Conservation (phyloP, 2,888 invertebrate species). For the Chalcis sispes region DNA sequence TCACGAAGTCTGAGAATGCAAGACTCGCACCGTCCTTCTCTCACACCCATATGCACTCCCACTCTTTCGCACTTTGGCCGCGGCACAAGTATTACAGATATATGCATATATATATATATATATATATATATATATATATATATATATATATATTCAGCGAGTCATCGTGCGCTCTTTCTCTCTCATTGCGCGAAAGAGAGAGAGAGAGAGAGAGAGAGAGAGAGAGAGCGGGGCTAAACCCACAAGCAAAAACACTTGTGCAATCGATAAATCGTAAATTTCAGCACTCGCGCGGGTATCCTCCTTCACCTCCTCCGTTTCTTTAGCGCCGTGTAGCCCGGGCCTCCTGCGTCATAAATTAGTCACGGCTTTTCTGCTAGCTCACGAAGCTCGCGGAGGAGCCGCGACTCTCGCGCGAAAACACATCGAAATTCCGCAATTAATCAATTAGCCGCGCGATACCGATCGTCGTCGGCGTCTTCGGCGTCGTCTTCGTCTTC, state of each 20-base stretch:
- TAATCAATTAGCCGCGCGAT: constrained; percentile 56
- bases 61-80: too few species aligned
- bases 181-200: constrained; percentile 23
- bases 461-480: constrained; percentile 36
- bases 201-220: neutral
- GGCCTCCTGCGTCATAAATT: constrained; percentile 43
- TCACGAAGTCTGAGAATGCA: constrained; percentile 62
- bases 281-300: constrained; percentile 38
- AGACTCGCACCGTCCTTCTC: too few species aligned
- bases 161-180: constrained; percentile 1
- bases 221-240: constrained; percentile 14
- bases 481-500: neutral
- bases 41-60: too few species aligned
- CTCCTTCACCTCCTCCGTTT: constrained; percentile 4
- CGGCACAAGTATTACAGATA: too few species aligned
- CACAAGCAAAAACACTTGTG: constrained; percentile 55
- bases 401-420: neutral
- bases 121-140: too few species aligned
- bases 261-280: constrained; percentile 58
- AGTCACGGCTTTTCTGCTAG: constrained; percentile 34
- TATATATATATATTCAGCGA: too few species aligned
- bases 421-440: constrained; percentile 46
- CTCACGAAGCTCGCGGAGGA: neutral
- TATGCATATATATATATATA: too few species aligned
- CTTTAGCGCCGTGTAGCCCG: too few species aligned